Conservation (phyloP, 2,888 invertebrate genomes). For the Agrochola circellaris region DNA sequence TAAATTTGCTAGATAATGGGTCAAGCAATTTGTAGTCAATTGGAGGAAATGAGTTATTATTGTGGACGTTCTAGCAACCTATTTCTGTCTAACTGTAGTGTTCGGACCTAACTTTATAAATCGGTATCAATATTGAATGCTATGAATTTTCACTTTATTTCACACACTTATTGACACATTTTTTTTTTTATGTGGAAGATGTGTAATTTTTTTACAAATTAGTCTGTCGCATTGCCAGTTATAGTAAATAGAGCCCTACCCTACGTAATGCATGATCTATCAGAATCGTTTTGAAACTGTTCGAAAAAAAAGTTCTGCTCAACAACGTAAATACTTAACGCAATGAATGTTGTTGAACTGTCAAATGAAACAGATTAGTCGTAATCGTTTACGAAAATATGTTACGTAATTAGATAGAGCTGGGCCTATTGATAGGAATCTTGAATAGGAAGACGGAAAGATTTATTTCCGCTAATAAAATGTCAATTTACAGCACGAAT, state of each 20-base stretch:
- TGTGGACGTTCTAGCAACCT: slow-evolving; percentile 31
- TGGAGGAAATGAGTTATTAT: slow-evolving; percentile 58
- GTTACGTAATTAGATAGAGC: too few relatives aligned
- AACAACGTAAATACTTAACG: too few relatives aligned
- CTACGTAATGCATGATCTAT: too few relatives aligned
- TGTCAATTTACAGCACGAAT: slow-evolving; percentile 2
- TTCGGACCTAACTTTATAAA: not conserved
- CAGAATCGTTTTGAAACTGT: too few relatives aligned
- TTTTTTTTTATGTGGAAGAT: too few relatives aligned
- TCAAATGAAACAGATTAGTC: too few relatives aligned
- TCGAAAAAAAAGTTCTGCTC: too few relatives aligned
- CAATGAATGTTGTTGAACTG: too few relatives aligned
- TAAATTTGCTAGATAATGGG: slow-evolving; percentile 41
- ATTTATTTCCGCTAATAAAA: slow-evolving; percentile 20
- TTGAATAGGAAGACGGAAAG: slow-evolving; percentile 3
- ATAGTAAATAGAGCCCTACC: too few relatives aligned
- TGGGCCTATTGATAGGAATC: not conserved
- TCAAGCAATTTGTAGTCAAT: slow-evolving; percentile 52
- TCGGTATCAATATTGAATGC: not conserved
- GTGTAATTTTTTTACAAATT: not conserved
- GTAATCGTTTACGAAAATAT: too few relatives aligned
- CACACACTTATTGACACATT: too few relatives aligned
- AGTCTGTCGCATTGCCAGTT: not conserved
- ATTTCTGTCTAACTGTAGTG: slow-evolving; percentile 13
- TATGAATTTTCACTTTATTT: slow-evolving; percentile 2